A percentile compares a stretch with the other conserved stretches of the same genome.
phyloP scores from a whole-genome alignment of 2,113 vertebrate species.

The Oryzias curvinotus region DNA sequence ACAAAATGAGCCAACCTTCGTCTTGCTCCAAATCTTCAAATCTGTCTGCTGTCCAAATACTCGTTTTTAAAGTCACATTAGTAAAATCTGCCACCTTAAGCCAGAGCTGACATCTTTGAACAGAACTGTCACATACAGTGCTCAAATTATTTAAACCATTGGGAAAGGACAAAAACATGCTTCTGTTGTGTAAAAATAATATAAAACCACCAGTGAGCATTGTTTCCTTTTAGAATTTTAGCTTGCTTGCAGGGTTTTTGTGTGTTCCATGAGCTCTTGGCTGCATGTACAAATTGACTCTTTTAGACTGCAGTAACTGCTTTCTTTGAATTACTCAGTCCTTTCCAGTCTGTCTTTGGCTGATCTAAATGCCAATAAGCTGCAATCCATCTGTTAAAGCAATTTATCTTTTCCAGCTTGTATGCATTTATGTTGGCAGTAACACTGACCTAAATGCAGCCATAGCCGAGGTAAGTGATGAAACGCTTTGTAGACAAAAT shows the following conservation, averaged over 20 bases:
- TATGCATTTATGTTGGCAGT: slow-evolving; percentile 12
- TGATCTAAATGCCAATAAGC: neutral
- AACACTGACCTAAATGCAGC: slow-evolving; percentile 5
- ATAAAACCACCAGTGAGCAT: no score
- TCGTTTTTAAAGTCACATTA: no score
- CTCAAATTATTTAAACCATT: no score
- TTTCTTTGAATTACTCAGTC: neutral
- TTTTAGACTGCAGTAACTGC: neutral
- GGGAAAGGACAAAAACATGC: no score
- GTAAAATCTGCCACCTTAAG: no score
- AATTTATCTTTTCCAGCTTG: neutral
- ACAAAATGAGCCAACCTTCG: no score
- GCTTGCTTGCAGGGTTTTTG: neutral
- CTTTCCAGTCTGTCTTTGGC: neutral
- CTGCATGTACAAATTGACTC: neutral
- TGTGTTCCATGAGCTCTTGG: neutral
- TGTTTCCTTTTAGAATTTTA: no score
- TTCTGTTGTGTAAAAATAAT: no score
- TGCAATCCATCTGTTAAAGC: neutral
- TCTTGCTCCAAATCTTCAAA: no score
- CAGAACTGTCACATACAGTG: no score
- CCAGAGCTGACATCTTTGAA: no score
- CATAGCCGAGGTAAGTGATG: slow-evolving; percentile 20
- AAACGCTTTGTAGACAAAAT: slow-evolving; percentile 37
- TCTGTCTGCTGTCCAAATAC: no score